A percentile compares a stretch with the other conserved stretches of the same genome.
Evolutionary conservation across 1,140 invertebrate species (phyloP).

Genomic region (Drosophila serrata): DNA sequence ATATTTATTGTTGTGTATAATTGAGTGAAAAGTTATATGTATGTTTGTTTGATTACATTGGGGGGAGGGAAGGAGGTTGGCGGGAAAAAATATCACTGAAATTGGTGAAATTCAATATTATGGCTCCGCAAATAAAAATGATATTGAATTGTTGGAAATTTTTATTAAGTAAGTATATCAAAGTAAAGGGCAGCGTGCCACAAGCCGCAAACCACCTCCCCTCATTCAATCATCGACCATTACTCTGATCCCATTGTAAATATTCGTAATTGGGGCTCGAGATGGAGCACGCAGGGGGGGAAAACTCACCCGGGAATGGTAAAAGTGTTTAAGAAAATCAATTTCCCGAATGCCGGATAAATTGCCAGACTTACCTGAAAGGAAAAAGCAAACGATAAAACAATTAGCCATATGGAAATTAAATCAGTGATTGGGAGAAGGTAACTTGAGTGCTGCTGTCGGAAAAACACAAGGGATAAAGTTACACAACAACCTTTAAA

Average conservation of each 20-base stretch:
- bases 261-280: constrained; percentile 54
- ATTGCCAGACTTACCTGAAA: constrained; percentile 65
- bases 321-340: constrained; percentile 58
- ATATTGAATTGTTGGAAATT: constrained; percentile 79
- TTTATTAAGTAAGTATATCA: constrained; percentile 76
- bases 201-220: constrained; percentile 24
- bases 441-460: constrained; percentile 3
- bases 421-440: constrained; percentile 24
- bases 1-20: constrained; percentile 84
- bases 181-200: constrained; percentile 25
- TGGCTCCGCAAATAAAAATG: constrained; percentile 76
- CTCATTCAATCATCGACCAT: constrained; percentile 21
- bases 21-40: constrained; percentile 82
- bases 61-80: neutral
- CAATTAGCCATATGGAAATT: constrained; percentile 51
- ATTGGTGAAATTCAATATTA: constrained; percentile 70
- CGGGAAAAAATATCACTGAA: constrained; percentile 22
- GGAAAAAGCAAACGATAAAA: constrained; percentile 36
- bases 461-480: neutral
- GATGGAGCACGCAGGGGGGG: constrained; percentile 16
- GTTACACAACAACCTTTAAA: neutral
- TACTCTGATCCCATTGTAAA: constrained; percentile 46
- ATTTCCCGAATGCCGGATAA: constrained; percentile 37
- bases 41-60: constrained; percentile 74
- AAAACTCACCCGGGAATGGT: constrained; percentile 47